Percentiles rank a stretch among this genome's conserved stretches.
Evolutionary conservation across 2,113 vertebrate species (phyloP).

Genomic region (Eulacestoma nigropectus): DNA sequence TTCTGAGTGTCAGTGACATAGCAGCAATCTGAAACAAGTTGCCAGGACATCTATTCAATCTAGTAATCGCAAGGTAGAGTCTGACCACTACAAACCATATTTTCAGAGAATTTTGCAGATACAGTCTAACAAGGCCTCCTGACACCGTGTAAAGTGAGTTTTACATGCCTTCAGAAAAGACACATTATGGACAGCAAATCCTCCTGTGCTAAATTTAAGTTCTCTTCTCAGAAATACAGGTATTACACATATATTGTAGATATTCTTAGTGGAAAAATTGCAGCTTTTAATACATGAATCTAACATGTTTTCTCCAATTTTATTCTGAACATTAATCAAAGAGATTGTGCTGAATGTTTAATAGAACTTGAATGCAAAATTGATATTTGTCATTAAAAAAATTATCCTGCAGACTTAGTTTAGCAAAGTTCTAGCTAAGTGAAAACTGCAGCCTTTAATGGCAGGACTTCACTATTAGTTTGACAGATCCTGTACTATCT

Average conservation of each 20-base stretch:
- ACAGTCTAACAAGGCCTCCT: neutral
- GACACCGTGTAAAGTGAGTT: neutral
- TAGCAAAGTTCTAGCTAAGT: neutral
- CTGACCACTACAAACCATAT: neutral
- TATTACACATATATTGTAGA: neutral
- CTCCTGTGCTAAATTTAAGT: neutral
- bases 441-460: neutral
- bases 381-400: neutral
- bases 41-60: neutral
- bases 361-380: neutral
- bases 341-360: neutral
- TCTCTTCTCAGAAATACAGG: neutral
- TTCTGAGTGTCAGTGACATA: neutral
- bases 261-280: neutral
- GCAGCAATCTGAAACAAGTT: neutral
- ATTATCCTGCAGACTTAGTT: neutral
- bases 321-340: neutral
- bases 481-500: neutral
- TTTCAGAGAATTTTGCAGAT: neutral
- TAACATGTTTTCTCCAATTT: neutral
- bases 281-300: neutral
- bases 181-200: neutral
- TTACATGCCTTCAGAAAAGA: neutral
- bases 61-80: neutral
- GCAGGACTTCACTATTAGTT: neutral